These are phyloP conservation scores for Suillia variegata DNA, from an alignment of 2,888 invertebrate species.

Conservation along the genomic window DNA sequence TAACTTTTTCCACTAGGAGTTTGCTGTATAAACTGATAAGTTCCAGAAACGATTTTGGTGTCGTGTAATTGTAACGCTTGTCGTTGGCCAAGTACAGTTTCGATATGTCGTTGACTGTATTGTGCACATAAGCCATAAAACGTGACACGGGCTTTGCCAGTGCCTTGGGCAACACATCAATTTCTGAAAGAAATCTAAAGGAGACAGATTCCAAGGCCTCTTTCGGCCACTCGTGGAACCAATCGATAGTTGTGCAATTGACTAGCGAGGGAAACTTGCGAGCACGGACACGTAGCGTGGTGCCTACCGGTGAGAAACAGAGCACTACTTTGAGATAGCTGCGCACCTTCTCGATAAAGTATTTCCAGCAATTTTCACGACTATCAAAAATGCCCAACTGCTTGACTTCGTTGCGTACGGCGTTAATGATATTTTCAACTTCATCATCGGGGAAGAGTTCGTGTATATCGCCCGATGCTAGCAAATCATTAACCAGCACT, in stretches of 20 bases:
- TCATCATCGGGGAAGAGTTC: slow-evolving; percentile 91
- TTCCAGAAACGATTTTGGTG: slow-evolving; percentile 94
- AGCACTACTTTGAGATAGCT: slow-evolving; percentile 76
- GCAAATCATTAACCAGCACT: slow-evolving; percentile 89
- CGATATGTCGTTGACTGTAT: slow-evolving; percentile 86
- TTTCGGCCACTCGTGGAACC: slow-evolving; percentile 97
- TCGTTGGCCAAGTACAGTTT: slow-evolving; percentile 81
- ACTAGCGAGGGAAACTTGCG: slow-evolving; percentile 93
- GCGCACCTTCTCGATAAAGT: slow-evolving; percentile 89
- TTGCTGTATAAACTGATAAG: slow-evolving; percentile 84
- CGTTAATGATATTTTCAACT: slow-evolving; percentile 81
- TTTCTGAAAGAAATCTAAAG: slow-evolving; percentile 77
- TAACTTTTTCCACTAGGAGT: slow-evolving; percentile 70
- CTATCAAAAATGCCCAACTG: slow-evolving; percentile 82
- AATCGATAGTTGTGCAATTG: slow-evolving; percentile 91
- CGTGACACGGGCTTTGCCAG: slow-evolving; percentile 72
- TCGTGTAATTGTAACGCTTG: slow-evolving; percentile 91
- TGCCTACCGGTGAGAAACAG: slow-evolving; percentile 94
- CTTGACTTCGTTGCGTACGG: slow-evolving; percentile 79
- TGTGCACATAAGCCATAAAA: slow-evolving; percentile 92
- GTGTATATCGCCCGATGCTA: slow-evolving; percentile 93
- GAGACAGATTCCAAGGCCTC: slow-evolving; percentile 91
- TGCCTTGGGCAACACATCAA: slow-evolving; percentile 63
- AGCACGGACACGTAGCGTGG: slow-evolving; percentile 81
- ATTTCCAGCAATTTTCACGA: slow-evolving; percentile 93